Conservation (phyloP, 1,140 invertebrate genomes). For the Calliphora vicina region DNA sequence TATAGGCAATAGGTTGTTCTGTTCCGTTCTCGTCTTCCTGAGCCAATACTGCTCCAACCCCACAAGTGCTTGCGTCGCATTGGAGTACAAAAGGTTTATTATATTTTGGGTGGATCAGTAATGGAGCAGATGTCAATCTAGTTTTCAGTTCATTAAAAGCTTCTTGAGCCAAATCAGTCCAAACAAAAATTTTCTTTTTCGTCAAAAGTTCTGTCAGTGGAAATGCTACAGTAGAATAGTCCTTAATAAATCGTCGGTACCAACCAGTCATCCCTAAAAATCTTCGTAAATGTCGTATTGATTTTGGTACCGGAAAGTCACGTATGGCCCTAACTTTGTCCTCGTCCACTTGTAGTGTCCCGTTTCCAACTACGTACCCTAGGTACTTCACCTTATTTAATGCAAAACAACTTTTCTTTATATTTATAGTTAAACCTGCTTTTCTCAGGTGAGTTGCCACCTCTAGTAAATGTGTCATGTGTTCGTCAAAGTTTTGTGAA, state of each 20-base stretch:
- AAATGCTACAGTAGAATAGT: not conserved
- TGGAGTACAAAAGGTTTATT: not conserved
- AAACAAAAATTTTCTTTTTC: not conserved
- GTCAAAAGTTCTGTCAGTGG: not conserved
- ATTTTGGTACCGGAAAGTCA: not conserved
- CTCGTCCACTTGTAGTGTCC: not conserved
- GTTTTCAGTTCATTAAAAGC: not conserved
- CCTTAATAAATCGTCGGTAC: not conserved
- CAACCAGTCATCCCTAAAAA: no score
- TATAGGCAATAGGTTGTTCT: slow-evolving; percentile 51
- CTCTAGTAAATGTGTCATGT: not conserved
- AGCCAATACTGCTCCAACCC: not conserved
- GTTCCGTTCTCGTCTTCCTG: not conserved
- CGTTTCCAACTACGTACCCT: not conserved
- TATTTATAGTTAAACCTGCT: not conserved
- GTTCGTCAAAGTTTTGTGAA: not conserved
- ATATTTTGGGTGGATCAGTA: not conserved
- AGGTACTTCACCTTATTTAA: not conserved
- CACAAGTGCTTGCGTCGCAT: not conserved
- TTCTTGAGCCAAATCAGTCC: not conserved
- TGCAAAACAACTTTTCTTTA: not conserved
- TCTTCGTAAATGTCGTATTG: no score
- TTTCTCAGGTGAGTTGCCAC: not conserved
- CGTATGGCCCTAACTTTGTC: slow-evolving; percentile 1
- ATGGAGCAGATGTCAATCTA: not conserved